phyloP scores from a whole-genome alignment of 2,888 invertebrate species.

The Encarsia formosa region DNA sequence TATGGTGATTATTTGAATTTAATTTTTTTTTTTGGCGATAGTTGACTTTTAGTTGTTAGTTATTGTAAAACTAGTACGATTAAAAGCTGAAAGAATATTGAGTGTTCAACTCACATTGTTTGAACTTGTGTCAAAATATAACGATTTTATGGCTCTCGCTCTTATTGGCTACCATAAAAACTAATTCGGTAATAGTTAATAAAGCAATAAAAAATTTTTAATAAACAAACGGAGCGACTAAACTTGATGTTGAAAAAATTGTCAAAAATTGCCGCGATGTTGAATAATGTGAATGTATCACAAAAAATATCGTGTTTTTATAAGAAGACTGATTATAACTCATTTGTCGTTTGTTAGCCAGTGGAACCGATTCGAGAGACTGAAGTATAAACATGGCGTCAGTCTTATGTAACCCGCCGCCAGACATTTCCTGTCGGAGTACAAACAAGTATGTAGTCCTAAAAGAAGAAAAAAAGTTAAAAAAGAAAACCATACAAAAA shows the following conservation, averaged over 20 bases:
- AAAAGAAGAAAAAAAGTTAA: slow-evolving; percentile 31
- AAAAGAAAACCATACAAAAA: slow-evolving; percentile 6
- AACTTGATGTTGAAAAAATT: slow-evolving; percentile 16
- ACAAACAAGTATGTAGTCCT: slow-evolving; percentile 62
- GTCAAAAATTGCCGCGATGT: slow-evolving; percentile 13
- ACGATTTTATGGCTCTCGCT: too few relatives aligned
- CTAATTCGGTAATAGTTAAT: neutral
- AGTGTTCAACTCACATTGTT: too few relatives aligned
- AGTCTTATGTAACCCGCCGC: slow-evolving; percentile 52
- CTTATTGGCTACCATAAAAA: too few relatives aligned
- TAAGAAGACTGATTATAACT: slow-evolving; percentile 27
- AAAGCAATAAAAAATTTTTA: slow-evolving; percentile 5
- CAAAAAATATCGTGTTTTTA: slow-evolving; percentile 20
- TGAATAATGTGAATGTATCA: slow-evolving; percentile 29
- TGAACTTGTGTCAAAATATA: too few relatives aligned
- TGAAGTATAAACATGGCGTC: slow-evolving; percentile 65
- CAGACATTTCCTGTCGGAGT: slow-evolving; percentile 58
- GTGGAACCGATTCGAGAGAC: slow-evolving; percentile 73
- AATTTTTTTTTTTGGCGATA: too few relatives aligned
- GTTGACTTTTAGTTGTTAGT: too few relatives aligned
- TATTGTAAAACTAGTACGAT: too few relatives aligned
- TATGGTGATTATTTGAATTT: too few relatives aligned
- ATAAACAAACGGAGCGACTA: slow-evolving; percentile 28
- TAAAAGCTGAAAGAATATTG: too few relatives aligned
- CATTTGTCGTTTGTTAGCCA: slow-evolving; percentile 58